A percentile compares a stretch with the other conserved stretches of the same genome.
phyloP scores from a whole-genome alignment of 2,113 vertebrate species.

The Cygnus atratus region DNA sequence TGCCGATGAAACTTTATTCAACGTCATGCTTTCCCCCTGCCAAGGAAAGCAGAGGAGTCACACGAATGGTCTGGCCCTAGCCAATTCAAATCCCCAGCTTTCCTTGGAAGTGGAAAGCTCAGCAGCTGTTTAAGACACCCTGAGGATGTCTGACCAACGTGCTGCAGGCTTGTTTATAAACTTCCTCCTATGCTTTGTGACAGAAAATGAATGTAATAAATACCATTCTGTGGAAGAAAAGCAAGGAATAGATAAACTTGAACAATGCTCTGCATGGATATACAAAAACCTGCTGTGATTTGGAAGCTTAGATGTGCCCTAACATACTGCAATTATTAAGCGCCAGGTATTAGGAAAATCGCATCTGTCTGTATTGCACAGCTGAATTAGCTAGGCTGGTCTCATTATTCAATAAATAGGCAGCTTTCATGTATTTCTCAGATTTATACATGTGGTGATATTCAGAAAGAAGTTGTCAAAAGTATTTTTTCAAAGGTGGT shows the following conservation, averaged over 20 bases:
- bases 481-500: neutral
- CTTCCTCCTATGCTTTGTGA: neutral
- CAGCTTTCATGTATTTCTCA: conserved; percentile 4
- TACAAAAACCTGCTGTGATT: neutral
- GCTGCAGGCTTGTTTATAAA: neutral
- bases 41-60: neutral
- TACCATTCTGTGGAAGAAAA: neutral
- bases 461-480: conserved; percentile 40
- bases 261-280: neutral
- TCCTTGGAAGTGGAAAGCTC: neutral
- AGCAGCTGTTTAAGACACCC: conserved; percentile 3
- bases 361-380: neutral
- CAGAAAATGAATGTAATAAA: neutral
- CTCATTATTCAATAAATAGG: neutral
- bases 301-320: conserved; percentile 31
- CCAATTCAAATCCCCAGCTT: neutral
- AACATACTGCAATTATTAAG: conserved; percentile 12
- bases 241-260: neutral
- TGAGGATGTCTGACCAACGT: neutral
- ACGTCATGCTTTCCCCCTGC: neutral
- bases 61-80: neutral
- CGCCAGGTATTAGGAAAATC: conserved; percentile 47
- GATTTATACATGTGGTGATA: neutral
- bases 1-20: neutral
- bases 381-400: neutral